Conservation (phyloP, 2,113 vertebrate genomes). For the Porphyrio hochstetteri region DNA sequence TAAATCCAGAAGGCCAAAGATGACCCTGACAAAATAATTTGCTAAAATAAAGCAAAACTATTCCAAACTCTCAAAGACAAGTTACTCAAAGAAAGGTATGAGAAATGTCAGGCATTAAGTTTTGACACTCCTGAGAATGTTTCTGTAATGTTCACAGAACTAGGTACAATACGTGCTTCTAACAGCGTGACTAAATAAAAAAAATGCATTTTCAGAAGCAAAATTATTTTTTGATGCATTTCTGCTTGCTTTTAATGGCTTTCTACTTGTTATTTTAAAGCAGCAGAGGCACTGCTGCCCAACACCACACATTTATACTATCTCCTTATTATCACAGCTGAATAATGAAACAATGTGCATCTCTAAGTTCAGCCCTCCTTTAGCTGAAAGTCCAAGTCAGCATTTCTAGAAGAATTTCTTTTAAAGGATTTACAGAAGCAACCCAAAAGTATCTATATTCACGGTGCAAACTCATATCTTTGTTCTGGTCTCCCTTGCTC, state of each 20-base stretch:
- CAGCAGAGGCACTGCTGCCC: not conserved
- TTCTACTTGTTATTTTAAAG: not conserved
- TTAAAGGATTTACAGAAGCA: slow-evolving; percentile 70
- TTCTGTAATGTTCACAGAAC: not conserved
- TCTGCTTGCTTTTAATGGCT: not conserved
- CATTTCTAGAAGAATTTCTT: slow-evolving; percentile 70
- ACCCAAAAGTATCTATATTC: slow-evolving; percentile 76
- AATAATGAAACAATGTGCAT: slow-evolving; percentile 14
- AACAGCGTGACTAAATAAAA: slow-evolving; percentile 18
- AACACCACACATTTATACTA: not conserved
- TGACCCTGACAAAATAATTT: not conserved
- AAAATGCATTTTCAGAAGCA: not conserved
- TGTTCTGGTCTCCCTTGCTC: slow-evolving; percentile 60
- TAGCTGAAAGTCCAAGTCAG: slow-evolving; percentile 61
- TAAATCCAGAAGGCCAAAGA: not conserved
- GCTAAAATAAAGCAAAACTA: not conserved
- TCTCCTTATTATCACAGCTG: not conserved
- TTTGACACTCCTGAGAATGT: not conserved
- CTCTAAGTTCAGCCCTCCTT: not conserved
- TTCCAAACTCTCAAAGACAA: not conserved
- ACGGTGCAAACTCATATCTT: slow-evolving; percentile 68
- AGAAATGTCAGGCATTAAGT: not conserved
- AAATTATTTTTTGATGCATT: slow-evolving; percentile 30
- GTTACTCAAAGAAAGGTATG: not conserved
- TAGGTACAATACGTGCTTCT: not conserved